Percentiles rank a stretch among this genome's conserved stretches.
Conservation (phyloP, 2,113 vertebrate genomes). For the Leucoraja erinaceus region DNA sequence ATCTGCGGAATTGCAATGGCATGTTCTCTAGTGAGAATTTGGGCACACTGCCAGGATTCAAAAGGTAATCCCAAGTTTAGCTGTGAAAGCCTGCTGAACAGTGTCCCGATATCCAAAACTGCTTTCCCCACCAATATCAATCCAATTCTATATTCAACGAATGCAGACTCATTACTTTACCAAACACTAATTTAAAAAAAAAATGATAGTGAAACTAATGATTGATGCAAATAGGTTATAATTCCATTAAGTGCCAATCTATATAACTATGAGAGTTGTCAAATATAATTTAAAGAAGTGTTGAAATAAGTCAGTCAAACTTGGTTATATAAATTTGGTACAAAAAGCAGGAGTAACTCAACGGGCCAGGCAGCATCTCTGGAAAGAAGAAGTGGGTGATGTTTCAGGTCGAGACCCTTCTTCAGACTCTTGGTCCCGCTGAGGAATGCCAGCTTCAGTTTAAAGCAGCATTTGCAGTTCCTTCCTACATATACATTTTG, state of each 20-base stretch:
- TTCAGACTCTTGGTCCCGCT: too few relatives aligned
- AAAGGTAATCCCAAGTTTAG: background rate
- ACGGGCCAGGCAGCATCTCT: too few relatives aligned
- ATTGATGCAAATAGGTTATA: background rate
- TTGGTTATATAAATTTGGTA: background rate
- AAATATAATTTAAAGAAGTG: too few relatives aligned
- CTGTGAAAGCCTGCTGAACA: background rate
- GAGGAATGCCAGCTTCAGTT: too few relatives aligned
- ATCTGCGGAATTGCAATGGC: constrained; percentile 18
- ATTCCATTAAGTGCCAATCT: background rate
- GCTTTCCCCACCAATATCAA: background rate
- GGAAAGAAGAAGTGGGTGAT: too few relatives aligned
- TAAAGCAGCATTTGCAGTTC: too few relatives aligned
- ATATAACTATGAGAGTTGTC: background rate
- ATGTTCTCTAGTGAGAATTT: background rate
- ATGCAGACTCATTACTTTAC: background rate
- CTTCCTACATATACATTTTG: background rate
- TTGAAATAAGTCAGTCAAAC: background rate
- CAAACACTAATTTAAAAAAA: background rate
- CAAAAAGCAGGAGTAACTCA: too few relatives aligned
- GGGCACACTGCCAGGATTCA: background rate
- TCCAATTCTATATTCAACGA: background rate
- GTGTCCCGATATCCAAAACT: background rate
- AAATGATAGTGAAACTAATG: background rate
- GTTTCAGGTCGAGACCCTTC: too few relatives aligned